A percentile compares a stretch with the other conserved stretches of the same genome.
These are phyloP conservation scores for Orchesellides sinensis DNA, from an alignment of 2,888 invertebrate genomes.

Conservation along the genomic window DNA sequence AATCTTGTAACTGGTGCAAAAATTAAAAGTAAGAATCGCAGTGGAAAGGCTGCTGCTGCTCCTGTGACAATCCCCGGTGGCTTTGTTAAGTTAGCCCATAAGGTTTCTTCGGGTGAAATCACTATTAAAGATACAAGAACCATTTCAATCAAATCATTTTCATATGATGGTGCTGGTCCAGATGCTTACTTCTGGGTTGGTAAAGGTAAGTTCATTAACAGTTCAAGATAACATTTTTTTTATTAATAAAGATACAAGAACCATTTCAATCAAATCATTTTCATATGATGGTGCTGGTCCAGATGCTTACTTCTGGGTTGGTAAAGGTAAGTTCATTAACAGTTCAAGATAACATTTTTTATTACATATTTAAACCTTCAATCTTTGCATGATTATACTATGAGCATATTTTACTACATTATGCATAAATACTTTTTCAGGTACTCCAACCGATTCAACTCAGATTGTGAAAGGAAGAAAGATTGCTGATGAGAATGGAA, in stretches of 20 bases:
- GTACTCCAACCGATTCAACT: conserved; percentile 51
- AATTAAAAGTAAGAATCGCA: conserved; percentile 37
- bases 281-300: conserved; percentile 70
- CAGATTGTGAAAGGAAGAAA: conserved; percentile 65
- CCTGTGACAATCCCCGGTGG: conserved; percentile 59
- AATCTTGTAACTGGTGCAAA: conserved; percentile 43
- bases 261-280: conserved; percentile 60
- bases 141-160: conserved; percentile 60
- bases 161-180: conserved; percentile 69
- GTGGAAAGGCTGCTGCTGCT: conserved; percentile 7
- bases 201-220: conserved; percentile 48
- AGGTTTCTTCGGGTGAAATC: conserved; percentile 65
- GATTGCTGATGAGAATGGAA: conserved; percentile 61
- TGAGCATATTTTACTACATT: too few relatives aligned
- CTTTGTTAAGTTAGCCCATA: conserved; percentile 66
- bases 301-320: conserved; percentile 68
- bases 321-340: conserved; percentile 65
- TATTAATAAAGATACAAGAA: conserved; percentile 64
- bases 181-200: conserved; percentile 70
- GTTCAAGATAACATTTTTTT: too few relatives aligned
- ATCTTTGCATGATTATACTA: too few relatives aligned
- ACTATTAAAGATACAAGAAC: conserved; percentile 66
- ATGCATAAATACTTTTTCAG: not conserved
- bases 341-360: too few relatives aligned
- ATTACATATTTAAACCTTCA: not conserved